A percentile compares a stretch with the other conserved stretches of the same genome.
These are phyloP conservation scores for Orestias chungarensis DNA, from an alignment of 2,797 vertebrate genomes.

Conservation along the genomic window DNA sequence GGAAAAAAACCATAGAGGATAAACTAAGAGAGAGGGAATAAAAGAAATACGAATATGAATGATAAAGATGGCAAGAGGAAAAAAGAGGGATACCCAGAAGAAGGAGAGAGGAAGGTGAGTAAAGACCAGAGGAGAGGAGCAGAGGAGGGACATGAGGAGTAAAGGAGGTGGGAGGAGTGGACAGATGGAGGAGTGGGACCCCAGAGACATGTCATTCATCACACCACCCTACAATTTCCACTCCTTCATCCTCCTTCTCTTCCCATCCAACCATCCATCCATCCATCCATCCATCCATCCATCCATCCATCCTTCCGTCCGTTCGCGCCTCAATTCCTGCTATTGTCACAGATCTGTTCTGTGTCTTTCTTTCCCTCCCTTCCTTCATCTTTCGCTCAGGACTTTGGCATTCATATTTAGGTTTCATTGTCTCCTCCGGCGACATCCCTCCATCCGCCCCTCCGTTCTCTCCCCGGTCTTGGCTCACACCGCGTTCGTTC, in stretches of 20 bases:
- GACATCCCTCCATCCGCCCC: slow-evolving; percentile 40
- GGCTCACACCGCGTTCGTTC: slow-evolving; percentile 14
- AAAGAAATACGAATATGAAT: too few species aligned
- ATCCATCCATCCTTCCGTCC: slow-evolving; percentile 6
- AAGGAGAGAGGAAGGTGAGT: slow-evolving; percentile 8
- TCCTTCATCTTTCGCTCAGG: slow-evolving; percentile 29
- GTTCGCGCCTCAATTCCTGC: slow-evolving; percentile 2
- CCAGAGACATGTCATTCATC: slow-evolving; percentile 80
- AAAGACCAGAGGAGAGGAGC: slow-evolving; percentile 15
- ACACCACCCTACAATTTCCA: slow-evolving; percentile 73
- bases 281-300: background rate
- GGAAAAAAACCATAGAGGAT: background rate
- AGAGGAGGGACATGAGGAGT: slow-evolving; percentile 29
- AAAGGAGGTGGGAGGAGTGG: slow-evolving; percentile 64
- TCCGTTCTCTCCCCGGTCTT: background rate
- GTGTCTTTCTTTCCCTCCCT: slow-evolving; percentile 12
- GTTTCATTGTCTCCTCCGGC: slow-evolving; percentile 65
- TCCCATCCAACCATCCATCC: slow-evolving; percentile 6
- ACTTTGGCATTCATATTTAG: slow-evolving; percentile 63
- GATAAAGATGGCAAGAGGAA: background rate
- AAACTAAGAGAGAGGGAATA: background rate
- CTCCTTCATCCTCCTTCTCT: slow-evolving; percentile 58
- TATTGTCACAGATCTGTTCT: slow-evolving; percentile 14
- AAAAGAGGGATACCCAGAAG: background rate
- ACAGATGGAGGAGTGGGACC: slow-evolving; percentile 81